Conservation (phyloP, 2,797 vertebrate genomes). For the Zalophus californianus region DNA sequence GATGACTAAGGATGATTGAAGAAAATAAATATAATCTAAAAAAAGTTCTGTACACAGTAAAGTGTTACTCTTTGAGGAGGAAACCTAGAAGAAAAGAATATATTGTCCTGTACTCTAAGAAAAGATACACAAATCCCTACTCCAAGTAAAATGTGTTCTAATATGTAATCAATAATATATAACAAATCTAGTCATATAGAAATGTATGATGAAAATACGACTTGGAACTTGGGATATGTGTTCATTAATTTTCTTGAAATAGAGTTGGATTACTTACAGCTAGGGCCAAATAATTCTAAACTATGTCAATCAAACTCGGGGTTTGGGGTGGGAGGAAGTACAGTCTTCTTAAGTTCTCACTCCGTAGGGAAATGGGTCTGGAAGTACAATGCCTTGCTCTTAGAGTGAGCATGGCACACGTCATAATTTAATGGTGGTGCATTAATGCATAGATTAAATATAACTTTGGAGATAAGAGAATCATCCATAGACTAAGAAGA, state of each 20-base stretch:
- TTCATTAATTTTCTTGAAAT: background rate
- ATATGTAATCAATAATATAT: background rate
- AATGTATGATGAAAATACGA: background rate
- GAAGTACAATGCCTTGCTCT: background rate
- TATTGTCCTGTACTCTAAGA: background rate
- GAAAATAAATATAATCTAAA: background rate
- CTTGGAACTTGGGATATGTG: background rate
- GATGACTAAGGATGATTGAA: background rate
- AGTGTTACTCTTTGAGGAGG: background rate
- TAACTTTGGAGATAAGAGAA: background rate
- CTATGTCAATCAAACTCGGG: background rate
- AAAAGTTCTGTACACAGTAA: background rate
- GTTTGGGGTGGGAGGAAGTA: background rate
- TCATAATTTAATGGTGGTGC: background rate
- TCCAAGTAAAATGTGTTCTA: background rate
- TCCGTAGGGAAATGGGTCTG: background rate
- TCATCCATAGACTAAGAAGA: background rate
- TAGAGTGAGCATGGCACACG: background rate
- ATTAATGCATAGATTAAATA: background rate
- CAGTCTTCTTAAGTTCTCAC: background rate
- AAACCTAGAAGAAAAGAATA: background rate
- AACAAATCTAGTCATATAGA: background rate
- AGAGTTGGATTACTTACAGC: background rate
- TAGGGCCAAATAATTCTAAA: background rate
- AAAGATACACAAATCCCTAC: background rate